These are phyloP conservation scores for Aphis craccivora DNA, from an alignment of 1,140 invertebrate genomes.

Conservation along the genomic window DNA sequence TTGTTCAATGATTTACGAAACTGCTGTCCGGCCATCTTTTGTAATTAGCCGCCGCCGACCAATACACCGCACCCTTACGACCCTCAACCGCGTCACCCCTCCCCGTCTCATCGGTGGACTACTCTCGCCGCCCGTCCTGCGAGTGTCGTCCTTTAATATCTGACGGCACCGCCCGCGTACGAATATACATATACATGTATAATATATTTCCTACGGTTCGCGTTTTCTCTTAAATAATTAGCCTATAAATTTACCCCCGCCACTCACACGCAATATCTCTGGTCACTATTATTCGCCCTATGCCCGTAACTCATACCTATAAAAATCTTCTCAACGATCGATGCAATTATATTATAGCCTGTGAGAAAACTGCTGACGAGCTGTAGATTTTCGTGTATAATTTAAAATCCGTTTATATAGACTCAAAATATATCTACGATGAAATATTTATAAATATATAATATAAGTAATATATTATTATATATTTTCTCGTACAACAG, in stretches of 20 bases:
- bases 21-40: conserved; percentile 56
- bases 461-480: too few species aligned
- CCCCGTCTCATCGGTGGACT: neutral
- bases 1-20: conserved; percentile 56
- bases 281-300: neutral
- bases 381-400: neutral
- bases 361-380: neutral
- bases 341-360: neutral
- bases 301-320: neutral
- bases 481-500: neutral
- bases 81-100: neutral
- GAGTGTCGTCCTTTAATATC: conserved; percentile 50
- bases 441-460: neutral
- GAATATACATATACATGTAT: neutral
- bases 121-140: conserved; percentile 7
- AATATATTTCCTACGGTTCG: neutral
- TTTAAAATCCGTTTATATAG: neutral
- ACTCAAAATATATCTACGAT: neutral
- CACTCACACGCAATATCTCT: neutral
- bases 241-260: conserved; percentile 37
- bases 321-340: neutral
- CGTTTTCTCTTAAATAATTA: conserved; percentile 52
- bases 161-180: conserved; percentile 17
- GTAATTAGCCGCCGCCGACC: conserved; percentile 48
- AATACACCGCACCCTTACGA: neutral